Conservation (phyloP, 2,113 vertebrate genomes). For the Hiodon tergisus region DNA sequence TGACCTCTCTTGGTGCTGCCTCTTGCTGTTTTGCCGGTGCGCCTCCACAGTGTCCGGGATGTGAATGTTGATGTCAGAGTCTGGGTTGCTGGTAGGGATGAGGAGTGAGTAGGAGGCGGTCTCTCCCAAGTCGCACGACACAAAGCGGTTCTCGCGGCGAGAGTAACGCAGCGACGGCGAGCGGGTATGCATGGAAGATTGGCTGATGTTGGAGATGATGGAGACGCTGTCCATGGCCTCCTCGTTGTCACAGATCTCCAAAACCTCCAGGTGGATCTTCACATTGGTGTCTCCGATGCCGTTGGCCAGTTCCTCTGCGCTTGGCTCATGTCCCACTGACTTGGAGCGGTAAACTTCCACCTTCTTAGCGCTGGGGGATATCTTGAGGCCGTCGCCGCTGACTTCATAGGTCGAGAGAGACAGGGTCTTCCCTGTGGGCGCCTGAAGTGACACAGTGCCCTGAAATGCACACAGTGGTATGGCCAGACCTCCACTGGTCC, state of each 20-base stretch:
- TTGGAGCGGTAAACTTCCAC: conserved; percentile 95
- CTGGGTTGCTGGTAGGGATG: conserved; percentile 76
- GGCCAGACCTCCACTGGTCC: conserved; percentile 69
- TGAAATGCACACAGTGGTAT: conserved; percentile 92
- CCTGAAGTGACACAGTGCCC: conserved; percentile 89
- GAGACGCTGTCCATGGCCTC: conserved; percentile 95
- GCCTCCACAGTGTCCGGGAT: conserved; percentile 96
- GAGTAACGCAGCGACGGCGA: conserved; percentile 93
- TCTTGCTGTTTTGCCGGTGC: conserved; percentile 81
- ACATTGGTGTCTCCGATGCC: conserved; percentile 78
- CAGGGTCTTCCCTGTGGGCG: conserved; percentile 86
- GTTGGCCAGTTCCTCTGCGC: conserved; percentile 63
- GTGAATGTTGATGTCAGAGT: conserved; percentile 84
- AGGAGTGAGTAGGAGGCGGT: conserved; percentile 90
- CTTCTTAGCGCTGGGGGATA: conserved; percentile 76
- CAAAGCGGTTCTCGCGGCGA: conserved; percentile 87
- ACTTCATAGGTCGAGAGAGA: conserved; percentile 96
- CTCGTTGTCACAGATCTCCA: conserved; percentile 92
- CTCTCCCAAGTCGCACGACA: conserved; percentile 90
- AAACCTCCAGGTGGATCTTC: conserved; percentile 92
- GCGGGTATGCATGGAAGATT: conserved; percentile 84
- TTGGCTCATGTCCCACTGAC: conserved; percentile 90
- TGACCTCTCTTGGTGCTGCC: conserved; percentile 66
- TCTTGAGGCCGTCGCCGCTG: conserved; percentile 85
- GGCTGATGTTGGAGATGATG: conserved; percentile 95